Conservation (phyloP, 2,888 invertebrate species). For the Lypha dubia region DNA sequence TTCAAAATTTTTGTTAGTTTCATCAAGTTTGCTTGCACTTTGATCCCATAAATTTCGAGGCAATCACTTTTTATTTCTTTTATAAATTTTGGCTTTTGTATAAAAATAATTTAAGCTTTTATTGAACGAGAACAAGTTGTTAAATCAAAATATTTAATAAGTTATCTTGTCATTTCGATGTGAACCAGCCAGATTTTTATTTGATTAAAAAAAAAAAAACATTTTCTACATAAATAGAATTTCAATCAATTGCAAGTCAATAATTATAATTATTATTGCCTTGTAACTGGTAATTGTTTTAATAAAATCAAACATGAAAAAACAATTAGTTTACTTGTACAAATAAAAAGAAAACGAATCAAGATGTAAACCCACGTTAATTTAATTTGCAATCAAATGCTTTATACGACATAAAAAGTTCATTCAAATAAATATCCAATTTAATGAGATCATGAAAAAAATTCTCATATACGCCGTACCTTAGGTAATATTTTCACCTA, state of each 20-base stretch:
- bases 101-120: too few species aligned
- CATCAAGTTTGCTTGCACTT: too few species aligned
- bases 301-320: neutral
- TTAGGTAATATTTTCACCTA: constrained; percentile 25
- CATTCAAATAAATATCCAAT: neutral
- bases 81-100: too few species aligned
- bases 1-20: too few species aligned
- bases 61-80: too few species aligned
- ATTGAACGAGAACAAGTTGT: too few species aligned
- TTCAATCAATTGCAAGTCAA: neutral
- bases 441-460: constrained; percentile 10
- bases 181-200: neutral
- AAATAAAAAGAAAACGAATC: neutral
- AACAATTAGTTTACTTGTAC: neutral
- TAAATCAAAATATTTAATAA: too few species aligned
- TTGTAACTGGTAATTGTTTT: neutral
- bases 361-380: neutral
- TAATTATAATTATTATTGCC: neutral
- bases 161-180: too few species aligned
- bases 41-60: too few species aligned
- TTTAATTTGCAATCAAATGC: neutral
- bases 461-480: neutral
- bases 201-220: neutral
- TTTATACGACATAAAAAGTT: neutral
- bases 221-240: neutral